Evolutionary conservation across 1,140 invertebrate genomes (phyloP).

Genomic region (Hylaeus volcanicus): DNA sequence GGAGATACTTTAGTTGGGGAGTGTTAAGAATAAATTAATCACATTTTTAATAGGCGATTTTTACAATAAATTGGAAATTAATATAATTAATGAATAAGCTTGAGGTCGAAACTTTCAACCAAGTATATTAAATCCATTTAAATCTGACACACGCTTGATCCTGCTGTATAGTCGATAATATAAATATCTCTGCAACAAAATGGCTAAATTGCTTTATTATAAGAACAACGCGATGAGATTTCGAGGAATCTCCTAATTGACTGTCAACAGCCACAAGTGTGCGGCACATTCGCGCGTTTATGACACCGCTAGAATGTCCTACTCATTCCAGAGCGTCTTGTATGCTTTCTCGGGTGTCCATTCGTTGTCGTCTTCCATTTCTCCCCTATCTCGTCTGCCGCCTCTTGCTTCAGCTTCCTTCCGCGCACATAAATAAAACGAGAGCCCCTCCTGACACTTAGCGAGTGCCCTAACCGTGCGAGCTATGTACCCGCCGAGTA

Average conservation of each 20-base stretch:
- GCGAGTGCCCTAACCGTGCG: slow-evolving; percentile 29
- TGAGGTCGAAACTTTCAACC: no score
- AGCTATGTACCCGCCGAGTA: slow-evolving; percentile 6
- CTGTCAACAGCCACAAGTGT: slow-evolving; percentile 43
- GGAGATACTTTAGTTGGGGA: no score
- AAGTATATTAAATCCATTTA: no score
- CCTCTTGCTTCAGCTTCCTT: background rate
- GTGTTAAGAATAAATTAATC: no score
- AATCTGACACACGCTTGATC: no score
- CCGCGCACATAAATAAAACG: slow-evolving; percentile 51
- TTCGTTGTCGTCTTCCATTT: slow-evolving; percentile 1
- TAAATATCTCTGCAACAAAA: no score
- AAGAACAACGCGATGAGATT: background rate
- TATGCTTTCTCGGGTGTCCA: slow-evolving; percentile 8
- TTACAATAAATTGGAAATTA: no score
- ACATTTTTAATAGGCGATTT: no score
- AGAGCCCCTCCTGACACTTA: slow-evolving; percentile 22
- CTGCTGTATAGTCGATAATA: no score
- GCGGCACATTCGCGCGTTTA: slow-evolving; percentile 35
- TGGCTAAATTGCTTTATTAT: no score
- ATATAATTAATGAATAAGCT: no score
- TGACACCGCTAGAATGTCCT: slow-evolving; percentile 34
- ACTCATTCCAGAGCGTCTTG: slow-evolving; percentile 33
- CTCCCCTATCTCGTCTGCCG: background rate
- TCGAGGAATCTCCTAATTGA: slow-evolving; percentile 37